Evolutionary conservation across 2,888 invertebrate species (phyloP).

Genomic region (Limnephilus auricula): DNA sequence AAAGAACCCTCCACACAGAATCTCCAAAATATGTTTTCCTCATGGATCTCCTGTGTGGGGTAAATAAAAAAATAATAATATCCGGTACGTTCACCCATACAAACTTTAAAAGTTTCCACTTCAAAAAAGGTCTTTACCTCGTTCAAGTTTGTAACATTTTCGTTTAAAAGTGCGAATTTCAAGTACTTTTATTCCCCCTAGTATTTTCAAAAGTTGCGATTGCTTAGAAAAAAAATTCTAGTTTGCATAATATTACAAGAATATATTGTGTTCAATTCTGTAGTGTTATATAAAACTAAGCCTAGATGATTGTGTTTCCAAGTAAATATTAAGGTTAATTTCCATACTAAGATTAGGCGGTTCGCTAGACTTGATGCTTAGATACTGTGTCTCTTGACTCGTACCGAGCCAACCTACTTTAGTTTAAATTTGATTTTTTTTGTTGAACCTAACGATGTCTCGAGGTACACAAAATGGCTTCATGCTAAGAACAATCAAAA

Average conservation of each 20-base stretch:
- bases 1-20: too few species aligned
- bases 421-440: too few species aligned
- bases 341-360: background rate
- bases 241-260: background rate
- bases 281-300: background rate
- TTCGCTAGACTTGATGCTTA: too few species aligned
- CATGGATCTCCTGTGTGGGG: too few species aligned
- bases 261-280: background rate
- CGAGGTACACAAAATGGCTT: too few species aligned
- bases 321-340: background rate
- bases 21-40: too few species aligned
- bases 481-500: too few species aligned
- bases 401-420: too few species aligned
- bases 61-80: background rate
- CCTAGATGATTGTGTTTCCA: background rate
- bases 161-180: background rate
- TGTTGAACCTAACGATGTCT: too few species aligned
- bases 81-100: background rate
- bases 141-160: background rate
- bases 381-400: background rate
- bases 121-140: background rate
- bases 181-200: background rate
- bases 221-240: background rate
- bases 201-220: background rate
- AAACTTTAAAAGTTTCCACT: background rate